These are phyloP conservation scores for Bufo gargarizans DNA, from an alignment of 2,113 vertebrate species.

Conservation along the genomic window DNA sequence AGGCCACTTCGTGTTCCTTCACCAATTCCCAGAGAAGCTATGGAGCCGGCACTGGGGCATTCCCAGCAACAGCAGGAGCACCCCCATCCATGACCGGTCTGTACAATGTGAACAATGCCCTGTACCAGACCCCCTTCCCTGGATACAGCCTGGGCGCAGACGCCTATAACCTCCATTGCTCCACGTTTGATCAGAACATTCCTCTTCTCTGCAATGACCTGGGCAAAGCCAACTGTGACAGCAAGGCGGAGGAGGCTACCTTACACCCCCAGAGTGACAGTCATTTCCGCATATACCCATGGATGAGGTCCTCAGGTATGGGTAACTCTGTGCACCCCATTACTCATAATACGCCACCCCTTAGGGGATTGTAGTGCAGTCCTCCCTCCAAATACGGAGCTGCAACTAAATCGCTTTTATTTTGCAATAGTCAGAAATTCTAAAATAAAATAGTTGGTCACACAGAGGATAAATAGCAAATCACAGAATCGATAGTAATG, in stretches of 20 bases:
- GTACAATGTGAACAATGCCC: constrained; percentile 85
- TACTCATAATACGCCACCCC: constrained; percentile 71
- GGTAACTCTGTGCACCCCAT: constrained; percentile 64
- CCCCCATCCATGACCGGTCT: constrained; percentile 74
- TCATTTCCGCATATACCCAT: constrained; percentile 88
- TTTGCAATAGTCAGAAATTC: too few species aligned
- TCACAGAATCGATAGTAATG: neutral
- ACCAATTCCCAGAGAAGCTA: constrained; percentile 83
- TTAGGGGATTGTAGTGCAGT: constrained; percentile 86
- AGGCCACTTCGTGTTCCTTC: constrained; percentile 84
- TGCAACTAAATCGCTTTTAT: too few species aligned
- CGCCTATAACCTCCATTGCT: constrained; percentile 82
- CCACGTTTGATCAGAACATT: constrained; percentile 87
- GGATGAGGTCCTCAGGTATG: constrained; percentile 94
- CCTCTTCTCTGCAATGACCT: constrained; percentile 84
- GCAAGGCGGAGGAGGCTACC: constrained; percentile 79
- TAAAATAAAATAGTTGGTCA: neutral
- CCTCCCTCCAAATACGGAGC: constrained; percentile 70
- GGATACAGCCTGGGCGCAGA: constrained; percentile 82
- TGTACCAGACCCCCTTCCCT: constrained; percentile 82
- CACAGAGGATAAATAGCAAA: neutral
- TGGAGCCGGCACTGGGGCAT: constrained; percentile 78
- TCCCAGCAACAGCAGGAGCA: constrained; percentile 70
- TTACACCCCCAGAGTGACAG: constrained; percentile 82
- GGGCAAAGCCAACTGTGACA: constrained; percentile 82